Base-by-base conservation (phyloP, 2,888 invertebrate species). In the Chrysina gloriosa region DNA sequence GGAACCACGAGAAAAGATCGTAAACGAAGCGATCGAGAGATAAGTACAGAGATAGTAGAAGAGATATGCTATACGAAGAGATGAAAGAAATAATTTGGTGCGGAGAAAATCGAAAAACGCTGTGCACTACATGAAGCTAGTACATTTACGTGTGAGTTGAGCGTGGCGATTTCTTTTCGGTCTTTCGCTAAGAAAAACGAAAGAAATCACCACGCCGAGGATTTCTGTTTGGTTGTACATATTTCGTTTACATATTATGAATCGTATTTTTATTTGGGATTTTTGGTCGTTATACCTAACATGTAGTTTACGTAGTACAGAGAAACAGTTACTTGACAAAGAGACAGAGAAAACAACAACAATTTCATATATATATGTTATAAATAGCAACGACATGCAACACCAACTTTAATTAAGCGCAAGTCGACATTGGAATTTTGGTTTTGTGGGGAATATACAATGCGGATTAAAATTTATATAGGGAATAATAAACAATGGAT, bases 321-420 rank as follows among this genome's bases (percentile, higher is more conserved):
- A 42, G 39, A 61, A 16, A 52, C 64, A 66, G 58, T 76, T 77
- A 76, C 25, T 52, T 25, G 25, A 78, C 77, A 76, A 76, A 80
- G 79, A 81, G 79, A 79, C 78, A 81, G 78, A 79, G 77, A 78
- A 79, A 82, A 82, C 82, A 82, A 83, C 83, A 83, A 80, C 79
- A 78, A 81, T 81, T 80, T 16, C 52, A 52, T 52, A 83, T 81
- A 77, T 77, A 76, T 77, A 65, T 50, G 75, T 79, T 61, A 61
- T 29, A 25, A 16, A 42, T 61, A 79, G 80, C 81, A 52, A 31
- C 29, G 79, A 80, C 82, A 82, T 82, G 82, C 82, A 77, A 82
- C 81, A 81, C 77, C 77, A 75, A 79, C 36, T 29, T 27, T 75
- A 74, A 73, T 73, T 68, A 75, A 77, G 76, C 75, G 69, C 69